Conservation (phyloP, 2,797 vertebrate genomes). For the Stomatorhinus walkeri region DNA sequence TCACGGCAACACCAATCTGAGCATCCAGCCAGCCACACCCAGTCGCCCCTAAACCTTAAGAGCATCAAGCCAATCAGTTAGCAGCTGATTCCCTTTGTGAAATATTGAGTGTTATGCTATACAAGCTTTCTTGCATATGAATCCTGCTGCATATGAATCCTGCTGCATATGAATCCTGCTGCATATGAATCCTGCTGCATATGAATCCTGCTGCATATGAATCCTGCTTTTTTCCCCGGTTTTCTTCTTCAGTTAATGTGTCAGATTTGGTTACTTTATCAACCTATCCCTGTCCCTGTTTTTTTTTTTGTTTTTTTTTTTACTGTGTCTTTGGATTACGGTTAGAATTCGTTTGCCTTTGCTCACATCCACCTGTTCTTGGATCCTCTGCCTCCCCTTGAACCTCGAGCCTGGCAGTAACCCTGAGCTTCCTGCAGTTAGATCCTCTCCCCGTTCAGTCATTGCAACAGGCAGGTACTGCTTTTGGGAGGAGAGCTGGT, state of each 20-base stretch:
- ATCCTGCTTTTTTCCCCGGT: background rate
- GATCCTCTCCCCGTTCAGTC: background rate
- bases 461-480: background rate
- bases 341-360: background rate
- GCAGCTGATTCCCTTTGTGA: background rate
- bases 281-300: background rate
- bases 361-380: background rate
- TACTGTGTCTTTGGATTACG: background rate
- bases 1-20: background rate
- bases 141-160: background rate
- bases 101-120: background rate
- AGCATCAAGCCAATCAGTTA: background rate
- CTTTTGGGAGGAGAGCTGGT: background rate
- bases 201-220: background rate
- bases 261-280: background rate
- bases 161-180: background rate
- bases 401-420: background rate
- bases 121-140: background rate
- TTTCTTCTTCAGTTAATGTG: background rate
- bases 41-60: background rate
- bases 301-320: background rate
- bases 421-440: background rate
- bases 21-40: background rate
- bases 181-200: background rate
- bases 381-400: background rate